phyloP scores from a whole-genome alignment of 2,113 vertebrate genomes.

The Sisor rabdophorus region DNA sequence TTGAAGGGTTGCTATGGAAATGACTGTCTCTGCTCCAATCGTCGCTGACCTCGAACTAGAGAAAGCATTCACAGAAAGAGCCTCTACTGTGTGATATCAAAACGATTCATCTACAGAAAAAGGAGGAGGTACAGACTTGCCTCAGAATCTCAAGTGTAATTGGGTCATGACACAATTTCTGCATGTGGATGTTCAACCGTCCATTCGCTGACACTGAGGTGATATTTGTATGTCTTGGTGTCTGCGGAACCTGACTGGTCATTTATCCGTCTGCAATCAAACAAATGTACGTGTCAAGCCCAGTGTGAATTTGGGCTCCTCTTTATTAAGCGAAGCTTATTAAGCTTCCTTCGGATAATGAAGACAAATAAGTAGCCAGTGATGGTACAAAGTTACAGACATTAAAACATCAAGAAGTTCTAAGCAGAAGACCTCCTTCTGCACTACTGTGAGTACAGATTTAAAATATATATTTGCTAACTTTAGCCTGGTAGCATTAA shows the following conservation, averaged over 20 bases:
- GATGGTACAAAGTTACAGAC: too few species aligned
- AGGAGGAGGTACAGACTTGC: background rate
- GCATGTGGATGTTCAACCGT: conserved; percentile 26
- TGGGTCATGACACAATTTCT: conserved; percentile 35
- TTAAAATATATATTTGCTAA: too few species aligned
- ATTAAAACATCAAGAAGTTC: too few species aligned
- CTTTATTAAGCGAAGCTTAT: background rate
- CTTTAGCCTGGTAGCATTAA: too few species aligned
- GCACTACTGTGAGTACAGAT: too few species aligned
- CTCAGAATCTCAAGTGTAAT: conserved; percentile 20
- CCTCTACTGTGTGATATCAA: conserved; percentile 16
- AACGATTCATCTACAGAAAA: conserved; percentile 7
- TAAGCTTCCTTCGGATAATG: background rate
- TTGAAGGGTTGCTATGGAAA: conserved; percentile 55
- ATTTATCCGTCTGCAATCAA: conserved; percentile 20
- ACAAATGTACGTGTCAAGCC: conserved; percentile 13
- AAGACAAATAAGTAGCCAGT: background rate
- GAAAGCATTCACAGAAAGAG: background rate
- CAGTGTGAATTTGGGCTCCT: conserved; percentile 6
- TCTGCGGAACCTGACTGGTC: conserved; percentile 13
- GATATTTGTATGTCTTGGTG: conserved; percentile 4
- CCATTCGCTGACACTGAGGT: background rate
- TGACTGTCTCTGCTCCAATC: conserved; percentile 41
- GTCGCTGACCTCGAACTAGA: conserved; percentile 34
- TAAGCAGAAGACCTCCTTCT: too few species aligned